phyloP scores from a whole-genome alignment of 1,140 invertebrate species.

The Drosophila pruinosa region DNA sequence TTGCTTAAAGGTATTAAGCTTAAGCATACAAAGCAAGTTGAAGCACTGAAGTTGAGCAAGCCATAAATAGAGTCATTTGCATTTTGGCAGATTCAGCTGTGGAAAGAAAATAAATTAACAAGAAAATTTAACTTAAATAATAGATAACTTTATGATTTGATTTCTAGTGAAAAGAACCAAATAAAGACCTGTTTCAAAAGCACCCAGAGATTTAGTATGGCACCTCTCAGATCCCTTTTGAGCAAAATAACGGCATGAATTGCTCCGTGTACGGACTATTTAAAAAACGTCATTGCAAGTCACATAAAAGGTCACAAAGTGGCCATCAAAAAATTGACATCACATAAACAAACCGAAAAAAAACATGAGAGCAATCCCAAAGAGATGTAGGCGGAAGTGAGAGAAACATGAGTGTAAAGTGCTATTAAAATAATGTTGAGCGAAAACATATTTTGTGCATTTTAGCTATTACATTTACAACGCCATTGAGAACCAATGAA shows the following conservation, averaged over 20 bases:
- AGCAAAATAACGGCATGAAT: too few relatives aligned
- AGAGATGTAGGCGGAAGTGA: neutral
- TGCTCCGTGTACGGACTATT: constrained; percentile 46
- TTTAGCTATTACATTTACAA: constrained; percentile 46
- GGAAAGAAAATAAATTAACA: neutral
- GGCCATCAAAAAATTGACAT: constrained; percentile 71
- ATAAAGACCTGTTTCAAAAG: too few relatives aligned
- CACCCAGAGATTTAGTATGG: too few relatives aligned
- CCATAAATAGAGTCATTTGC: neutral
- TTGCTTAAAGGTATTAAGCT: neutral
- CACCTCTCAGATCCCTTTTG: neutral
- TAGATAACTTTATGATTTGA: neutral
- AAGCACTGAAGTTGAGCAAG: neutral
- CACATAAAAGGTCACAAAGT: constrained; percentile 67
- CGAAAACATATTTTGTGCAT: constrained; percentile 64
- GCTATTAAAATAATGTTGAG: constrained; percentile 70
- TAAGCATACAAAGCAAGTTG: constrained; percentile 6
- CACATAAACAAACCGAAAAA: constrained; percentile 30
- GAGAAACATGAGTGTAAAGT: constrained; percentile 18
- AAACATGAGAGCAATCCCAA: neutral
- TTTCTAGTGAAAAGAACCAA: too few relatives aligned
- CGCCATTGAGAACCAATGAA: neutral
- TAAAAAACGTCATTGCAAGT: constrained; percentile 52
- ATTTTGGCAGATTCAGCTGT: neutral
- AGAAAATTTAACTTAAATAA: neutral